Evolutionary conservation across 2,113 vertebrate genomes (phyloP).

Genomic region (Tachycineta bicolor): DNA sequence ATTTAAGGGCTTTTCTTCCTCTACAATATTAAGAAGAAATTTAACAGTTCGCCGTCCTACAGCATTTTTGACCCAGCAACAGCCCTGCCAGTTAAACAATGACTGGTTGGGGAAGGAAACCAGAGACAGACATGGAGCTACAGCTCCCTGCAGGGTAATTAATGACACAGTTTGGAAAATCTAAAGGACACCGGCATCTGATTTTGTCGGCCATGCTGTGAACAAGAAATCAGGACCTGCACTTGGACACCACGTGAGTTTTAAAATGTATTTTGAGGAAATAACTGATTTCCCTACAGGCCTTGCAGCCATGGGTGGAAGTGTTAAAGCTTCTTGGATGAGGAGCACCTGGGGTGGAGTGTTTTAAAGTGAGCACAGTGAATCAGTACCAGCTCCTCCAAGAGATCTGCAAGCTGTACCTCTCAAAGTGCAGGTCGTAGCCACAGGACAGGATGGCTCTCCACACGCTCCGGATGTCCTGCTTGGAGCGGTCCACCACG

Average conservation of each 20-base stretch:
- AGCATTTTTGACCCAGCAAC: neutral
- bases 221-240: neutral
- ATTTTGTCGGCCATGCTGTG: neutral
- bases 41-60: neutral
- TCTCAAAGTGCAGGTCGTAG: slow-evolving; percentile 96
- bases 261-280: neutral
- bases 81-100: neutral
- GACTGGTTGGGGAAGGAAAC: neutral
- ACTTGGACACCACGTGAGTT: neutral
- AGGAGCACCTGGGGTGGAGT: neutral
- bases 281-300: neutral
- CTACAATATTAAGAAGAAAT: neutral
- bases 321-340: neutral
- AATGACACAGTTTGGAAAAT: neutral
- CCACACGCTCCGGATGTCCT: slow-evolving; percentile 97
- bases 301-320: neutral
- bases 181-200: neutral
- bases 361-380: neutral
- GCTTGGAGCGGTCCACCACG: slow-evolving; percentile 92
- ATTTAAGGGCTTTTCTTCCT: neutral
- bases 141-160: neutral
- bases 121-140: neutral
- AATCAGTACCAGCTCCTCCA: too few relatives aligned
- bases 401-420: slow-evolving; percentile 63
- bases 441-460: slow-evolving; percentile 94